phyloP scores from a whole-genome alignment of 2,888 invertebrate species.

The Alsophila aescularia region DNA sequence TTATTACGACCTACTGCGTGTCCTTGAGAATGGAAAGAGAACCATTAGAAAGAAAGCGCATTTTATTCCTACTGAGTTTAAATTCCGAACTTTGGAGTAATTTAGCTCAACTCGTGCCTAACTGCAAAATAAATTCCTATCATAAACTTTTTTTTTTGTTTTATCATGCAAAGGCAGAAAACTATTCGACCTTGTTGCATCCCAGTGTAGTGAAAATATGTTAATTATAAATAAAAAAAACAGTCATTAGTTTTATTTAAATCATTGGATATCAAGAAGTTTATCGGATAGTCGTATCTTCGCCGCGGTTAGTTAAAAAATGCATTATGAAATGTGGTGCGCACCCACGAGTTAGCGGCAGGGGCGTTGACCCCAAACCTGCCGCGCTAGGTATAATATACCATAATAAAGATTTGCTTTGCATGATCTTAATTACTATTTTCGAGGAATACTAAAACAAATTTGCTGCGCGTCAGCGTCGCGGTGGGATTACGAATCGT shows the following conservation, averaged over 20 bases:
- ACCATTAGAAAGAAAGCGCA: slow-evolving; percentile 4
- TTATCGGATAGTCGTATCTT: slow-evolving; percentile 38
- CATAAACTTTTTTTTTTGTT: slow-evolving; percentile 15
- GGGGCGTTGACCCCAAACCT: slow-evolving; percentile 45
- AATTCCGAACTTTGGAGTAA: background rate
- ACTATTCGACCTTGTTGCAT: slow-evolving; percentile 19
- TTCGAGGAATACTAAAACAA: slow-evolving; percentile 55
- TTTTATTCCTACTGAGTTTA: background rate
- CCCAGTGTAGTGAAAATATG: slow-evolving; percentile 19
- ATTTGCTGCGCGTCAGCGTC: slow-evolving; percentile 40
- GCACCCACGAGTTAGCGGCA: slow-evolving; percentile 30
- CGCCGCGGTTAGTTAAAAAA: slow-evolving; percentile 42
- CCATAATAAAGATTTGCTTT: slow-evolving; percentile 57
- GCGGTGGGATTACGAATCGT: slow-evolving; percentile 38
- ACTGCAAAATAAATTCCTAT: background rate
- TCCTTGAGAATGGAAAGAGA: slow-evolving; percentile 15
- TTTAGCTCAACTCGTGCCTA: too few relatives aligned
- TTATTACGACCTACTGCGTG: slow-evolving; percentile 3
- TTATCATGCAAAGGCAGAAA: slow-evolving; percentile 2
- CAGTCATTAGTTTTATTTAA: slow-evolving; percentile 36
- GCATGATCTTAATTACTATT: slow-evolving; percentile 68
- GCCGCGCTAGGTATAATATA: slow-evolving; percentile 49
- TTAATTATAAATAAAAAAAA: slow-evolving; percentile 32
- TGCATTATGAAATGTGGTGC: slow-evolving; percentile 44
- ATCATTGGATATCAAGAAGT: slow-evolving; percentile 31